phyloP scores from a whole-genome alignment of 2,113 vertebrate species.

The Orycteropus afer region DNA sequence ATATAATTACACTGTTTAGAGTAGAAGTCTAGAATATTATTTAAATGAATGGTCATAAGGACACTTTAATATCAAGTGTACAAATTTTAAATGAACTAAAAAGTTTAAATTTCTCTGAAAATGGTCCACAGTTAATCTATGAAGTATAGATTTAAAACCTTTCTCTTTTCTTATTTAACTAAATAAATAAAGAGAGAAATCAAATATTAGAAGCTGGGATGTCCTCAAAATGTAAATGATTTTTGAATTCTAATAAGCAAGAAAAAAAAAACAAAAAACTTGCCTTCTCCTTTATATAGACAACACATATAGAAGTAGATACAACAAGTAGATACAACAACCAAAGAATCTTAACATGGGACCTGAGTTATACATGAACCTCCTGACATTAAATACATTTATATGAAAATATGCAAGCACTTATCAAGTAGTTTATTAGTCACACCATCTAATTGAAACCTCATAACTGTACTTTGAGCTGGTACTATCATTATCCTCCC shows the following conservation, averaged over 20 bases:
- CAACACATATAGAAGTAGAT: neutral
- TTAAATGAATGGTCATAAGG: constrained; percentile 52
- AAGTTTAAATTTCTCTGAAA: constrained; percentile 35
- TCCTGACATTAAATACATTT: neutral
- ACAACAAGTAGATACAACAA: no score
- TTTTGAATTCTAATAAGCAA: neutral
- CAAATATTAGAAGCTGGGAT: neutral
- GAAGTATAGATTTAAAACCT: neutral
- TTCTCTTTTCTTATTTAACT: neutral
- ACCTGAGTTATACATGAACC: neutral
- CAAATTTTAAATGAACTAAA: constrained; percentile 51
- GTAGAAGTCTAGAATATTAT: constrained; percentile 38
- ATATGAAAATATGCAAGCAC: neutral
- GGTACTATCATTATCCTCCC: neutral
- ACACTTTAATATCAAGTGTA: constrained; percentile 52
- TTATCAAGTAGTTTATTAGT: no score
- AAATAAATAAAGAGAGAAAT: constrained; percentile 25
- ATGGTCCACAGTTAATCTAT: neutral
- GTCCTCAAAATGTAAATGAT: neutral
- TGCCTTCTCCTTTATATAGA: neutral
- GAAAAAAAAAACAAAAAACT: neutral
- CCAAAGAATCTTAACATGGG: neutral
- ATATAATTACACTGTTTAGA: constrained; percentile 62
- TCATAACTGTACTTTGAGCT: neutral
- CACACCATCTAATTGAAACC: neutral